Percentiles rank a stretch among this genome's conserved stretches.
Conservation (phyloP, 35 echinoderm and acorn worm genomes). For the Acanthaster planci region DNA sequence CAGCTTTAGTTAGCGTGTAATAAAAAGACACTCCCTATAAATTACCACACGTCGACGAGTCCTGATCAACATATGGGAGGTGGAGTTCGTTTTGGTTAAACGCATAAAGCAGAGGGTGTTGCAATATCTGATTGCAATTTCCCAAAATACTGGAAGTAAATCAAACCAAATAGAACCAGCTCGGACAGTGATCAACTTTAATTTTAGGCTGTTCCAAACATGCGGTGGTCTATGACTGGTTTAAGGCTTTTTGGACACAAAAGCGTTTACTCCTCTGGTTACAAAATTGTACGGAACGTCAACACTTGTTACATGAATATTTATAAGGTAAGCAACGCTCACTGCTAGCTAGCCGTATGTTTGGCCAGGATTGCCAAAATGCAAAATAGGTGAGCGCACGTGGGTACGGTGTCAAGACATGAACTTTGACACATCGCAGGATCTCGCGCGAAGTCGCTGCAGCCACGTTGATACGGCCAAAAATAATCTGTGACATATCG, state of each 20-base stretch:
- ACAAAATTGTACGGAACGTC: neutral
- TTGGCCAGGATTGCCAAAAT: neutral
- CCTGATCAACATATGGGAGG: slow-evolving; percentile 25
- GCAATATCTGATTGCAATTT: neutral
- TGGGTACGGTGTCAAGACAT: neutral
- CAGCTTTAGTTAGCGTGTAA: neutral
- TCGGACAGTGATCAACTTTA: neutral
- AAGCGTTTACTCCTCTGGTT: neutral
- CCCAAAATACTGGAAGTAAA: neutral
- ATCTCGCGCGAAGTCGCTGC: too few species aligned
- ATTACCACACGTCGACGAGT: neutral
- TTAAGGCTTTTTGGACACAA: neutral
- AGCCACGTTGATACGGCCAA: too few species aligned
- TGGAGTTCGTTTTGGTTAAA: slow-evolving; percentile 16
- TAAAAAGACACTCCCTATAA: neutral
- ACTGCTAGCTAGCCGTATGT: neutral
- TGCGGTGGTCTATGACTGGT: neutral
- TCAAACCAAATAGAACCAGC: neutral
- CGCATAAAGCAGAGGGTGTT: too few species aligned
- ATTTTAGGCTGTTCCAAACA: neutral
- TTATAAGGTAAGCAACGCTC: neutral
- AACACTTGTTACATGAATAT: slow-evolving; percentile 32
- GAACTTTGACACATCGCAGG: slow-evolving; percentile 16
- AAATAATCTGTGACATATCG: too few species aligned
- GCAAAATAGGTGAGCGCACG: slow-evolving; percentile 8